Percentiles rank a stretch among this genome's conserved stretches.
These are phyloP conservation scores for Pseudomugil tenellus DNA, from an alignment of 2,797 vertebrate genomes.

Conservation along the genomic window DNA sequence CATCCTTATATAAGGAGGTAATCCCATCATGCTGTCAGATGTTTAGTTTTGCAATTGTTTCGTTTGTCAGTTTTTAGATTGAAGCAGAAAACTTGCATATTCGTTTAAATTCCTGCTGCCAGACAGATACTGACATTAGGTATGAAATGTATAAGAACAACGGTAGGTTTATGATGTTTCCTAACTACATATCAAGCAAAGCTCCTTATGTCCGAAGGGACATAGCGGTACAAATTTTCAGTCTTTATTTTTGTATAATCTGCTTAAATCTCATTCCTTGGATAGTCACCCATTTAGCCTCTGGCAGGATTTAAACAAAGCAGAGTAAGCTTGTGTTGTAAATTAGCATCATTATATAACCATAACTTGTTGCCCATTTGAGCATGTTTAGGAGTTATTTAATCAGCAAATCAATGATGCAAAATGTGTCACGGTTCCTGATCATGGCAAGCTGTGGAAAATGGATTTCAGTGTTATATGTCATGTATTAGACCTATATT, in stretches of 20 bases:
- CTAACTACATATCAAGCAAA: conserved; percentile 39
- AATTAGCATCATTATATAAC: conserved; percentile 63
- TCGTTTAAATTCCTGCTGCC: neutral
- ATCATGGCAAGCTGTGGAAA: conserved; percentile 16
- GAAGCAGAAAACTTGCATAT: neutral
- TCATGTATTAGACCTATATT: neutral
- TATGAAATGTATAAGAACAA: conserved; percentile 5
- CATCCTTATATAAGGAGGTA: conserved; percentile 45
- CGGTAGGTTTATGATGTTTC: conserved; percentile 20
- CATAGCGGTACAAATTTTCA: conserved; percentile 42
- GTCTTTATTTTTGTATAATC: conserved; percentile 46
- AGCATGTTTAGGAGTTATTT: conserved; percentile 27
- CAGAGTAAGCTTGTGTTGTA: conserved; percentile 32
- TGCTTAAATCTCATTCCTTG: conserved; percentile 47
- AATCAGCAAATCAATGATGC: conserved; percentile 13
- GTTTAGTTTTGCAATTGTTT: conserved; percentile 38
- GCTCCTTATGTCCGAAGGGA: conserved; percentile 40
- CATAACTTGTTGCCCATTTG: conserved; percentile 27
- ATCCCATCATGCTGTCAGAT: conserved; percentile 46
- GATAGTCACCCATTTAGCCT: conserved; percentile 38
- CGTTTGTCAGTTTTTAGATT: conserved; percentile 12
- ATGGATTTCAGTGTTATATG: neutral
- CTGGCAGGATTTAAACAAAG: conserved; percentile 41
- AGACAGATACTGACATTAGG: conserved; percentile 5
- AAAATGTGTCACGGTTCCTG: conserved; percentile 21